Base-by-base conservation (phyloP, 2,888 invertebrate genomes). In the Hesperia comma region DNA sequence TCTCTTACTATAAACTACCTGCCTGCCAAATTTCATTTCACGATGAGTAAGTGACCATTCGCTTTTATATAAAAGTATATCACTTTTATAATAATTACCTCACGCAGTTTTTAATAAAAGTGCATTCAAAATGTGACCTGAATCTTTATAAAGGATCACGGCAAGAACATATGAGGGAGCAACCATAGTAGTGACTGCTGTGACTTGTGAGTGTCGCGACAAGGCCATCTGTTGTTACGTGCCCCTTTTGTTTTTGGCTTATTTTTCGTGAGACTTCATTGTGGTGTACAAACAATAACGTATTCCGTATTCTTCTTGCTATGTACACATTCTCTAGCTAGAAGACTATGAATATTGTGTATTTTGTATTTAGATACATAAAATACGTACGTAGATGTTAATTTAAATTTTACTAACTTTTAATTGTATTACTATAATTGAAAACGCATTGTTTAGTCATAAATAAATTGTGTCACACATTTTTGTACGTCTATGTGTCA, bases 201-300 rank as follows among this genome's bases (percentile, higher is more conserved):
- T 37, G 26, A 26, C 26, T 49, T n/a, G 49, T 49, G 4, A 43
- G n/a, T 49, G 51, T 51, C 14, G 26, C 26, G 15, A 51, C 51
- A 51, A 51, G 51, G 51, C 26, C 14, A 14, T 14, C 51, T 51
- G 51, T 51, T 51, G 51, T 51, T 26, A 6, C 51, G 51, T 26
- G 1, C 6, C 51, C 26, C 51, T 51, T 51, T 51, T 51, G 51
- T 51, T 51, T 51, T 51, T 51, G 51, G 51, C 51, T 51, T 51
- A 51, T 51, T 51, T 51, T 51, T 26, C 51, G 51, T 51, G 51
- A 51, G 51, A 51, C 51, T 51, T 51, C 51, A 51, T 51, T 51
- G 51, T 51, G 26, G 51, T 51, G 26, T 26, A 51, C 49, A 26
- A 51, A 51, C 51, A 51, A 51, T 51, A 51, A 51, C 51, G 26